Percentiles rank a stretch among this genome's conserved stretches.
These are phyloP conservation scores for Mimachlamys varia DNA, from an alignment of 2,888 invertebrate genomes.

Conservation along the genomic window DNA sequence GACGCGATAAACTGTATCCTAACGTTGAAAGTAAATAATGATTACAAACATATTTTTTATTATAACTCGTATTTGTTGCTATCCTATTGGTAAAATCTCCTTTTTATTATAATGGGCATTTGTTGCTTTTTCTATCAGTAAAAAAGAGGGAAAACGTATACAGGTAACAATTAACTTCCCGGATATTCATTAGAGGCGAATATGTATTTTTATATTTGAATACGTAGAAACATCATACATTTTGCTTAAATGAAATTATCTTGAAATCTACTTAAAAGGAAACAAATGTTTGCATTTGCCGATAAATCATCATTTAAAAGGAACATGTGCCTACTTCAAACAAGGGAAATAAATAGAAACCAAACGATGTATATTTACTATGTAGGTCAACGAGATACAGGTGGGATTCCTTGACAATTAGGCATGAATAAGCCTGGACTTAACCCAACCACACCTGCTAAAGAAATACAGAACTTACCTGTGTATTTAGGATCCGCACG, in stretches of 20 bases:
- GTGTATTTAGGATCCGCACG: not conserved
- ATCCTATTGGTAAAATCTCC: too few relatives aligned
- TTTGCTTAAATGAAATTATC: not conserved
- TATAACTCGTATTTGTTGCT: too few relatives aligned
- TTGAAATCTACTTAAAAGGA: not conserved
- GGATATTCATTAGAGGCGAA: not conserved
- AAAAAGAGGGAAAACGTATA: too few relatives aligned
- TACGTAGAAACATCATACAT: not conserved
- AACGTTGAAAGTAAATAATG: too few relatives aligned
- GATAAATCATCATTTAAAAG: not conserved
- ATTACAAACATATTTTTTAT: too few relatives aligned
- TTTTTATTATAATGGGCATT: too few relatives aligned
- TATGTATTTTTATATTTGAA: not conserved
- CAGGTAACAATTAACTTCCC: not conserved
- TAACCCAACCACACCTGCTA: not conserved
- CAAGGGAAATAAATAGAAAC: conserved; percentile 5
- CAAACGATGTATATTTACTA: conserved; percentile 8
- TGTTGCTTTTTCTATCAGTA: too few relatives aligned
- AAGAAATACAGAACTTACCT: conserved; percentile 15
- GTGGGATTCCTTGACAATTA: conserved; percentile 1
- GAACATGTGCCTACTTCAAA: not conserved
- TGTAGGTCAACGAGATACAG: conserved; percentile 25
- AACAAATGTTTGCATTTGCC: not conserved
- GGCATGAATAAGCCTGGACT: not conserved
- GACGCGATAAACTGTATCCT: too few relatives aligned